Evolutionary conservation across 2,797 vertebrate genomes (phyloP), one percentile per base, ranked within the genome.

Genomic region (Rhabdomys pumilio): DNA sequence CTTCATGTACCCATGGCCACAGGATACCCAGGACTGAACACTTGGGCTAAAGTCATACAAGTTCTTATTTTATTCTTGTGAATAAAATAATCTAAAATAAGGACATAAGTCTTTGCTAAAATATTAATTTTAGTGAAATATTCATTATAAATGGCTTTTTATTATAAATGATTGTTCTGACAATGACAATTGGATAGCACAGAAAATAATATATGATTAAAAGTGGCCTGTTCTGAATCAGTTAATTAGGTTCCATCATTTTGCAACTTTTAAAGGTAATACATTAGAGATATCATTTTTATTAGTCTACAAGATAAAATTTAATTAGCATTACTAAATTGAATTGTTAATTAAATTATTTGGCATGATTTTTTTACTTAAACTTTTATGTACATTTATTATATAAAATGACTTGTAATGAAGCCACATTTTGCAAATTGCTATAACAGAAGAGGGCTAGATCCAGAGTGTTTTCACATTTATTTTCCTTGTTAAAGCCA

Each of bases 1-100:
- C n/a, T 38, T 3, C 11, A 1, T 50, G 13, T 14, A 3, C 14
- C 0, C 0, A 3, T 1, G 1, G 0, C 11, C 4, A n/a, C 26
- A 10, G 19, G 44, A 6, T 19, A 26, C 14, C 26, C 17, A 19
- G 44, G 11, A 50, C 19, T 3, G 3, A 2, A 24, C 41, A 20
- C 29, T 41, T 53, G 14, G 14, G n/a, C 3, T 20, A 15, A 90
- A 80, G 50, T 41, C 41, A 65, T 63, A 59, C 34, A 55, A 38
- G 57, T 88, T 85, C 15, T 41, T 20, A 53, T 83, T 85, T n/a
- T 65, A 63, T 63, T 67, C 13, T 38, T 41, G 41, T 79, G n/a
- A 72, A 69, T 69, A 69, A 69, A 69, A n/a, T 69, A 69, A 72
- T 55, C 77, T 10, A 3, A 85, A 86, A 44, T 41, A 65, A 69